phyloP scores from a whole-genome alignment of 2,797 vertebrate species.

The Prionace glauca region DNA sequence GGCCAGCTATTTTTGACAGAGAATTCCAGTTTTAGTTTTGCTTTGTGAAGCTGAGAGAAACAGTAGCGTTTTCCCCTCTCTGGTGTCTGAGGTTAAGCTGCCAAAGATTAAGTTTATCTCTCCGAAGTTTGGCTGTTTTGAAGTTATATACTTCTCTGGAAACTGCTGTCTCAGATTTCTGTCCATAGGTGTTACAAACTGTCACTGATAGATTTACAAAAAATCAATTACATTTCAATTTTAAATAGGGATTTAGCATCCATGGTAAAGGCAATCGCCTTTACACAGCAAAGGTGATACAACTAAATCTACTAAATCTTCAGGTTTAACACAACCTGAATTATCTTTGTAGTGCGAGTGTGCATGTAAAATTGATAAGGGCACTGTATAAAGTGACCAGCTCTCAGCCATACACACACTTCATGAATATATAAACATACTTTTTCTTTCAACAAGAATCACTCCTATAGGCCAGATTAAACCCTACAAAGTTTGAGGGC shows the following conservation, averaged over 20 bases:
- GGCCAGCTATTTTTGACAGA: too few relatives aligned
- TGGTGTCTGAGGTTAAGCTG: too few relatives aligned
- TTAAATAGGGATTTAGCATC: background rate
- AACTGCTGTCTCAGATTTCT: too few relatives aligned
- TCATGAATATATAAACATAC: background rate
- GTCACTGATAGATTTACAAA: background rate
- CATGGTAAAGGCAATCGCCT: background rate
- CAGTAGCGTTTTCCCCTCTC: too few relatives aligned
- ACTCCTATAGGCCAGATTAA: background rate
- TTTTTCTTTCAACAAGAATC: background rate
- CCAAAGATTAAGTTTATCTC: too few relatives aligned
- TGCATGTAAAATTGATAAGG: background rate
- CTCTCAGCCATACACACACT: background rate
- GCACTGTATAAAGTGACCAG: background rate
- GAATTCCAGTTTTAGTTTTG: too few relatives aligned
- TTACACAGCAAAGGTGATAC: background rate
- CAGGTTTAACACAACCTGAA: background rate
- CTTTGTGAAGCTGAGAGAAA: too few relatives aligned
- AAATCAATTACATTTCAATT: background rate
- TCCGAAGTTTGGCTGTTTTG: too few relatives aligned
- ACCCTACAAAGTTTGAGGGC: background rate
- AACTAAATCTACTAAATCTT: background rate
- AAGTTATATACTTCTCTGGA: too few relatives aligned
- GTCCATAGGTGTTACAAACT: too few relatives aligned
- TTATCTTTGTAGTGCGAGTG: background rate